phyloP scores from a whole-genome alignment of 2,113 vertebrate species.

The Gymnocephalus cernua region DNA sequence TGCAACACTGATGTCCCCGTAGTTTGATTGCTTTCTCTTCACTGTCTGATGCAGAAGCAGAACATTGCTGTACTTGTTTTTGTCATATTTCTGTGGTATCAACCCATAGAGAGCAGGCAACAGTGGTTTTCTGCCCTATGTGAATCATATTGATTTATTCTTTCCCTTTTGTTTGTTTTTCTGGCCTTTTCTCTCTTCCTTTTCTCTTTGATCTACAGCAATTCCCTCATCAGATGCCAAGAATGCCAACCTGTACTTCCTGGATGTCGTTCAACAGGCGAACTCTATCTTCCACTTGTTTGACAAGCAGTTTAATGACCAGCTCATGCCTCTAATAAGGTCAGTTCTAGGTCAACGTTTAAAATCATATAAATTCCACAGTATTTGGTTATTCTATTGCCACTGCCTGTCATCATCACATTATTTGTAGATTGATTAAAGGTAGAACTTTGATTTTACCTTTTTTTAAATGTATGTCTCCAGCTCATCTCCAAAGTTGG shows the following conservation, averaged over 20 bases:
- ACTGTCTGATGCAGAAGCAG: constrained; percentile 20
- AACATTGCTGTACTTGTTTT: constrained; percentile 16
- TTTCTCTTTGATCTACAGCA: constrained; percentile 82
- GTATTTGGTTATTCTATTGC: neutral
- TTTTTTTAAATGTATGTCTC: constrained; percentile 35
- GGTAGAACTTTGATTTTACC: constrained; percentile 6
- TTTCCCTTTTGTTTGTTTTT: neutral
- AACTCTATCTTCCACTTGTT: constrained; percentile 99
- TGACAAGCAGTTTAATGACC: constrained; percentile 99
- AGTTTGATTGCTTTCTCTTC: constrained; percentile 35
- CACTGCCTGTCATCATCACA: neutral
- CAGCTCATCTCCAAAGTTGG: constrained; percentile 97
- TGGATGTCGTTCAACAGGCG: constrained; percentile 98
- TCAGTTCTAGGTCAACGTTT: constrained; percentile 68
- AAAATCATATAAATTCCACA: neutral
- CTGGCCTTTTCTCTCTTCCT: constrained; percentile 47
- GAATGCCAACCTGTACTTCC: constrained; percentile 97
- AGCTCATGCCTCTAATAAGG: constrained; percentile 99
- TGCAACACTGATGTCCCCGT: constrained; percentile 5
- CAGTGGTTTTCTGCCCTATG: neutral
- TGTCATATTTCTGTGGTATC: neutral
- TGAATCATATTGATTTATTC: constrained; percentile 28
- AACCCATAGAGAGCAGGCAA: neutral
- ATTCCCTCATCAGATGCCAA: constrained; percentile 97
- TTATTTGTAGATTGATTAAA: neutral